Evolutionary conservation across 2,797 vertebrate species (phyloP).

Genomic region (Notoglanidium macrostoma): DNA sequence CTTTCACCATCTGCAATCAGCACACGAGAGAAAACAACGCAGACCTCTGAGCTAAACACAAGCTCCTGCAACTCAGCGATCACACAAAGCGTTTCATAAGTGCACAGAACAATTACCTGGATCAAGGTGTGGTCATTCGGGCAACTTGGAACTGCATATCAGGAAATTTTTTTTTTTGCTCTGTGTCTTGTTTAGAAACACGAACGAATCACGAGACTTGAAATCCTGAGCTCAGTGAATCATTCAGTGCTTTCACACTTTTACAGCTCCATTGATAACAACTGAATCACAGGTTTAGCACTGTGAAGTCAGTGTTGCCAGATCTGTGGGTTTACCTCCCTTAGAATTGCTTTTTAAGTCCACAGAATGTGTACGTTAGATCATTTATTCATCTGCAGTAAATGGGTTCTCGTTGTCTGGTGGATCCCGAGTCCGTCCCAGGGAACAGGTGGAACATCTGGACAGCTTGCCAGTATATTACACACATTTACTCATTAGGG

Average conservation of each 20-base stretch:
- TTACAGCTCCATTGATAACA: not conserved
- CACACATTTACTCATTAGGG: not conserved
- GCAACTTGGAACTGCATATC: not conserved
- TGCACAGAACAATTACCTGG: not conserved
- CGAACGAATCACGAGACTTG: too few species aligned
- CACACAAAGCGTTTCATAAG: not conserved
- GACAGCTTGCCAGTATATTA: not conserved
- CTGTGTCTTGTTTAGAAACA: not conserved
- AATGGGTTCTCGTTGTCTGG: not conserved
- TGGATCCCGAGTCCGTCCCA: not conserved
- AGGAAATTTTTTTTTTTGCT: too few species aligned
- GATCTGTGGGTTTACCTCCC: not conserved
- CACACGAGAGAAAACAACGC: not conserved
- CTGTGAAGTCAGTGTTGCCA: not conserved
- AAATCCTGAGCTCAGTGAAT: not conserved
- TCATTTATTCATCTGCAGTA: not conserved
- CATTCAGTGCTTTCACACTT: not conserved
- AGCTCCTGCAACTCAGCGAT: not conserved
- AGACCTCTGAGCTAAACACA: not conserved
- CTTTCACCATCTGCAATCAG: conserved; percentile 16
- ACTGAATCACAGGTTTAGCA: not conserved
- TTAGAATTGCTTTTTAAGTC: not conserved
- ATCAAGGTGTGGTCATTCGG: not conserved
- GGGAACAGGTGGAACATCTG: not conserved
- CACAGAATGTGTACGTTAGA: too few species aligned